Evolutionary conservation across 2,113 vertebrate species (phyloP), one percentile per base, ranked within the genome.

Genomic region (Tympanuchus pallidicinctus): DNA sequence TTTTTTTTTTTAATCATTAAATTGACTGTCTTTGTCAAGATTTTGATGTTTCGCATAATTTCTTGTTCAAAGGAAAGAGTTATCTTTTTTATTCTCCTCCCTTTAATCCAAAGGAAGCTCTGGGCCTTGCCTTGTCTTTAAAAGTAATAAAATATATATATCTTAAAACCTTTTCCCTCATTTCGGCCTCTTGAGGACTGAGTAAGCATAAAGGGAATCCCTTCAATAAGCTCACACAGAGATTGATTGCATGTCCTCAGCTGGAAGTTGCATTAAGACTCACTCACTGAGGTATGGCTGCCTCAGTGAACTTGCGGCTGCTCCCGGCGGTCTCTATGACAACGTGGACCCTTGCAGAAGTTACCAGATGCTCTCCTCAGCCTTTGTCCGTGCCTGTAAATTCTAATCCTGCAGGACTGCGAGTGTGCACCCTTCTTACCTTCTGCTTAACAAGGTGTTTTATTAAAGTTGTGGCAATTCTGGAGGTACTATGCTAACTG

Each of bases 161-260:
- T 75, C 54, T 66, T 77, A 84, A 91, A 94, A 72, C 72, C 79
- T 91, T 79, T 91, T 69, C 66, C 63, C 66, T 83, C 59, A 40
- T 90, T 90, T 64, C 42, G 48, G 36, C 36, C 82, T 87, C 71
- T 72, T 81, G 85, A 92, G 87, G 40, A 87, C 85, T 82, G 82
- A 90, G 94, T 91, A 95, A 94, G 90, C 87, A 82, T 93, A 92
- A 96, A 88, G 93, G 94, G 96, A 93, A 92, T 95, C 90, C 86
- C 94, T 92, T 93, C 96, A 95, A 90, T 96, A 94, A 94, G 89
- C 91, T 94, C 69, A 75, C 93, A 90, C 88, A 54, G 87, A 97
- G 95, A 93, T 95, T 92, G 96, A 95, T 96, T 95, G 73, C 95
- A 81, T 76, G 61, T 95, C 94, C 95, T 96, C 96, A 96, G 94